Conservation (phyloP, 1,140 invertebrate genomes). For the Leucophenga varia region DNA sequence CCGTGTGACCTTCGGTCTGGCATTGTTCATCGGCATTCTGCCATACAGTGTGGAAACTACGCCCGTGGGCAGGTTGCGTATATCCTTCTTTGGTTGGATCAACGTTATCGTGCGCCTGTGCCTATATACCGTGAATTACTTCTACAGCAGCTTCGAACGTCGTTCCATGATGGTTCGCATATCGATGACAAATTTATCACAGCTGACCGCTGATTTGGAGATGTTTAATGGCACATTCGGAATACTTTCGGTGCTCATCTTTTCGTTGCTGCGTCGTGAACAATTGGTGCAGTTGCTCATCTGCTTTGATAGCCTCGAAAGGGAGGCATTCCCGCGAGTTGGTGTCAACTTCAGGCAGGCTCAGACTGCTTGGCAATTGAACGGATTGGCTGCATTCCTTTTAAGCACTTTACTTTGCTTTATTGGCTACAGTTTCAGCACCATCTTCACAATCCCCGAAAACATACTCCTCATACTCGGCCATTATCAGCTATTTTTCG, state of each 20-base stretch:
- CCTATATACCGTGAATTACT: conserved; percentile 13
- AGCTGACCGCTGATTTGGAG: conserved; percentile 25
- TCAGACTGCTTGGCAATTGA: conserved; percentile 17
- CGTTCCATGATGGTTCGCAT: conserved; percentile 13
- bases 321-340: conserved; percentile 22
- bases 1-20: conserved; percentile 21
- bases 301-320: conserved; percentile 16
- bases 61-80: background rate
- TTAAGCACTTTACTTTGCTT: conserved; percentile 4
- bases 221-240: conserved; percentile 31
- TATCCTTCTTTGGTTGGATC: conserved; percentile 16
- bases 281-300: conserved; percentile 16
- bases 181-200: conserved; percentile 20
- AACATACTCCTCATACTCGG: background rate
- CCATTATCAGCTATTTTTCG: conserved; percentile 26
- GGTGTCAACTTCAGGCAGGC: conserved; percentile 29
- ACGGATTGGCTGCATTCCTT: conserved; percentile 7
- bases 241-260: conserved; percentile 12
- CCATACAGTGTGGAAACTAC: conserved; percentile 24
- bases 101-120: conserved; percentile 19
- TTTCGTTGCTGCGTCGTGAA: conserved; percentile 10
- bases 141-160: conserved; percentile 8
- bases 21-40: conserved; percentile 25
- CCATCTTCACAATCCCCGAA: background rate
- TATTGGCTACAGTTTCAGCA: conserved; percentile 7